These are phyloP conservation scores for Pteronura brasiliensis DNA, from an alignment of 2,113 vertebrate species.

Conservation along the genomic window DNA sequence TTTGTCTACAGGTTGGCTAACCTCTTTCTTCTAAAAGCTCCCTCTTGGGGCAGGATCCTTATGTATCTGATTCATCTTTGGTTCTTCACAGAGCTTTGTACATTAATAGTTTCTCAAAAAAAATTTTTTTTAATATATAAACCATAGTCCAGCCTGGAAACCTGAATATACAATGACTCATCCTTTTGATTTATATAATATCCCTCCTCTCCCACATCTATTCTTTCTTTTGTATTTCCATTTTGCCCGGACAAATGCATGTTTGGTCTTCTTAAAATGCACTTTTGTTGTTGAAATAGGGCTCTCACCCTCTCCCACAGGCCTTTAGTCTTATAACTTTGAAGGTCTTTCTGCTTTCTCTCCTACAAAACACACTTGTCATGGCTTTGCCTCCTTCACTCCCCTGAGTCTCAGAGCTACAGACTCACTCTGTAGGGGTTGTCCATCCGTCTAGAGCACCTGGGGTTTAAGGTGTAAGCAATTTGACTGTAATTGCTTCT, in stretches of 20 bases:
- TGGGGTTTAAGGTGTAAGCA: slow-evolving; percentile 76
- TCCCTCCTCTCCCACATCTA: neutral
- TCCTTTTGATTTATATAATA: slow-evolving; percentile 44
- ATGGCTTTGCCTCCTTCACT: slow-evolving; percentile 20
- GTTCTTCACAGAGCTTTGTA: neutral
- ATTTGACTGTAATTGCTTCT: slow-evolving; percentile 75
- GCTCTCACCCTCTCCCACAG: neutral
- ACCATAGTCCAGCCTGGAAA: neutral
- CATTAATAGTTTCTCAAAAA: neutral
- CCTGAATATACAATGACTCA: slow-evolving; percentile 15
- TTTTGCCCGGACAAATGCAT: slow-evolving; percentile 8
- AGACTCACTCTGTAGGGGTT: slow-evolving; percentile 52
- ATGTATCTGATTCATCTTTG: neutral
- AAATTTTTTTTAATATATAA: slow-evolving; percentile 13
- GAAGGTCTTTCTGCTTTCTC: slow-evolving; percentile 58
- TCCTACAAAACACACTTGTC: slow-evolving; percentile 29
- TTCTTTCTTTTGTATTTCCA: slow-evolving; percentile 27
- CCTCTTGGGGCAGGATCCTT: neutral
- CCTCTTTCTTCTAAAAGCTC: neutral
- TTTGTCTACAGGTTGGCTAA: neutral
- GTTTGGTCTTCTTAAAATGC: neutral
- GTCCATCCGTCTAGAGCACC: slow-evolving; percentile 75
- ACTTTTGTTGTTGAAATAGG: slow-evolving; percentile 43
- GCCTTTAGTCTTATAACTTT: slow-evolving; percentile 16
- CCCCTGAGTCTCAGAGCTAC: slow-evolving; percentile 37